Conservation (phyloP, 1,140 invertebrate species). For the Drosophila tani region DNA sequence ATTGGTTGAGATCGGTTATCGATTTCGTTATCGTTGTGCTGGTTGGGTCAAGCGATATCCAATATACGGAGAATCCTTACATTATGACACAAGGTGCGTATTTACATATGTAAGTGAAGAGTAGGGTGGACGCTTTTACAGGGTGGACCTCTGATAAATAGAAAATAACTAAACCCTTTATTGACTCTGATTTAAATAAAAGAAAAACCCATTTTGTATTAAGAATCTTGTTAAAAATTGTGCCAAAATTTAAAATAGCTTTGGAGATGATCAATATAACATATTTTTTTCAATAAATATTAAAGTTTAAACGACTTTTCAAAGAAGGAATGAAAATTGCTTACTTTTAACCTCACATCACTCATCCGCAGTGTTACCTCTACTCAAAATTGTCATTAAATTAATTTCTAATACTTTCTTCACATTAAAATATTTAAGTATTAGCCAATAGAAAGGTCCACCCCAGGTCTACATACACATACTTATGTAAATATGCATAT, state of each 20-base stretch:
- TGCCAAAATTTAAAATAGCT: not conserved
- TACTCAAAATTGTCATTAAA: not conserved
- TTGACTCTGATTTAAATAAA: not conserved
- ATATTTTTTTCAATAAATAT: no score
- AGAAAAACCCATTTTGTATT: no score
- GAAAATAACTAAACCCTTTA: not conserved
- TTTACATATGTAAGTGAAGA: slow-evolving; percentile 19
- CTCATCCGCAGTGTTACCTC: slow-evolving; percentile 13
- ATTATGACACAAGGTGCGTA: slow-evolving; percentile 43
- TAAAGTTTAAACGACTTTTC: not conserved
- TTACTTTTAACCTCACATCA: not conserved
- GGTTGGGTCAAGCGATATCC: slow-evolving; percentile 38
- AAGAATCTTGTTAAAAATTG: not conserved
- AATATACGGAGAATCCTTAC: slow-evolving; percentile 26
- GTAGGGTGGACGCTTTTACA: slow-evolving; percentile 10
- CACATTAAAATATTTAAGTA: not conserved
- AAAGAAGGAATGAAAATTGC: no score
- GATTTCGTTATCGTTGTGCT: slow-evolving; percentile 11
- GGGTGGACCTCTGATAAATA: no score
- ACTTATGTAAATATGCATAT: slow-evolving; percentile 41
- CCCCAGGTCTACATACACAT: slow-evolving; percentile 37
- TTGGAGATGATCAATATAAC: no score
- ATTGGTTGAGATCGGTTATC: slow-evolving; percentile 13
- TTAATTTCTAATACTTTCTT: not conserved
- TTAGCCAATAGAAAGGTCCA: slow-evolving; percentile 2